Evolutionary conservation across 1,140 invertebrate species (phyloP), one percentile per base, ranked within the genome.

Genomic region (Pseudomyrmex gracilis): DNA sequence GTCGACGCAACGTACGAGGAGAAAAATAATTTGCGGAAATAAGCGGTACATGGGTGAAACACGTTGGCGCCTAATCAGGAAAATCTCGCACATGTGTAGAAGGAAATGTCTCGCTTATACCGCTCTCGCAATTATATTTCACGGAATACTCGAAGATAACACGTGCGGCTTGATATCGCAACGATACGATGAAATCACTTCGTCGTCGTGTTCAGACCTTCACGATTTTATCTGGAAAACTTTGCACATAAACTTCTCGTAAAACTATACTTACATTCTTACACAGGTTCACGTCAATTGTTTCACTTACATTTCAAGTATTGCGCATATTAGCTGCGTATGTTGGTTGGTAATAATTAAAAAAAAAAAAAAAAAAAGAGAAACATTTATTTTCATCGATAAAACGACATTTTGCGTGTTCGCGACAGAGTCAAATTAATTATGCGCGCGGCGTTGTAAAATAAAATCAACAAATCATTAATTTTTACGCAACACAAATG

Each of bases 21-120:
- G 12, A 63, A 66, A 73, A 51, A 82, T 57, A 57, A 61, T 78
- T 70, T 78, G 67, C 53, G 57, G 45, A 64, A 85, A 84, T 68
- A 85, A 70, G 13, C 53, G 55, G 17, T 47, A 68, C 17, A 34
- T 34, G 34, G 34, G 20, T 57, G 51, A 71, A 70, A 55, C 49
- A 71, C 47, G 76, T 53, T 43, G 63, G 64, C 63, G 51, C 74
- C 63, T 78, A 78, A 78, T 78, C 76, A 55, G 64, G 55, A 70
- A 57, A 78, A 53, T 68, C 57, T 47, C 34, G 22, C 43, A 43
- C 15, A 17, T 57, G 45, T 53, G 17, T 34, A 66, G 51, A 49
- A 66, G 49, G 71, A 68, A 55, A 80, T 80, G 66, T 71, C 34
- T 34, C 76, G 53, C 53, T 34, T 34, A 34, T 78, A 53, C 12